Evolutionary conservation across 2,888 invertebrate species (phyloP), one percentile per base, ranked within the genome.

Genomic region (Noctuana brunneofusca): DNA sequence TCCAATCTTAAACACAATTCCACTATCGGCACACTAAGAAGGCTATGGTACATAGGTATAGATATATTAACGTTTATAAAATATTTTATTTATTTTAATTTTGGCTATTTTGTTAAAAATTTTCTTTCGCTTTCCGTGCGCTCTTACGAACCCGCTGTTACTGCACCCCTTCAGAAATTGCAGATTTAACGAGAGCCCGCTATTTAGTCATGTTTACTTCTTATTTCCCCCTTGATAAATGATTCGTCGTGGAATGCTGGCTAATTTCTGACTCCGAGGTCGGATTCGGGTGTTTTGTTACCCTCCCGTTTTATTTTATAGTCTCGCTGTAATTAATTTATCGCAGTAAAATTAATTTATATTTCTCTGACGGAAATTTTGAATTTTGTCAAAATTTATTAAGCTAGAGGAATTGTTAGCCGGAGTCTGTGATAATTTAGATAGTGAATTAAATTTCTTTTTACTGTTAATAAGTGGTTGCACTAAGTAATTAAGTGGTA

Each of bases 141-240:
- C 55, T 48, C 60, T 43, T 30, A 46, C 57, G 18, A 64, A 65
- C 66, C 30, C 76, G 75, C 76, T 72, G 0, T 11, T 62, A 75
- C 50, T 71, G n/a, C 16, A 1, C 46, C 65, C 72, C 66, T 16
- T 43, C 65, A 54, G 64, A 56, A 66, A 66, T 65, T 68, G 70
- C 71, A 68, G 73, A 71, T 75, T 79, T 78, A 82, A 81, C 78
- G 78, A 83, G 79, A 74, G 75, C 78, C 76, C 71, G 76, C 81
- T 80, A 81, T 84, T 80, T 74, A 78, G 77, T 80, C 72, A 72
- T 78, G 80, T 79, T 80, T 79, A 72, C 74, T 83, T 86, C 79
- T 86, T 86, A 83, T 86, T 86, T 83, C 70, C 70, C 68, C 68
- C 78, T 80, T 86, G 85, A 87, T 83, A 82, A 86, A 87, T 83